These are phyloP conservation scores for Eunapius fragilis DNA, from an alignment of 37 sponge, comb jelly and placozoan genomes.

Conservation along the genomic window DNA sequence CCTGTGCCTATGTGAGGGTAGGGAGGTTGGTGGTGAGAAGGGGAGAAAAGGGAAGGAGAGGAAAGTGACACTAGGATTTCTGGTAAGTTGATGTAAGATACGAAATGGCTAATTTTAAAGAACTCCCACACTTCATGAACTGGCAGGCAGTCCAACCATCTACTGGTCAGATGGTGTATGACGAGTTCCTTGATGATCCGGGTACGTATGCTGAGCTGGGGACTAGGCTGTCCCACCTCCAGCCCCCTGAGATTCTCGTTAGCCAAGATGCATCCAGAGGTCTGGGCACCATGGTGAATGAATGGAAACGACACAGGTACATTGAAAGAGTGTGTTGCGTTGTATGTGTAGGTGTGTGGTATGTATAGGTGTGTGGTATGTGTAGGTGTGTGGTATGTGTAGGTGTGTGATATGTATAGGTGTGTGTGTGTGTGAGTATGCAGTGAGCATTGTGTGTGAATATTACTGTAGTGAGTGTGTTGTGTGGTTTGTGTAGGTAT, in stretches of 20 bases:
- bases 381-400: too few species aligned
- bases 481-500: too few species aligned
- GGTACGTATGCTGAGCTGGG: slow-evolving; percentile 34
- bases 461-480: too few species aligned
- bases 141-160: slow-evolving; percentile 57
- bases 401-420: too few species aligned
- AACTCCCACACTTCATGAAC: not conserved
- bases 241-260: slow-evolving; percentile 47
- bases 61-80: slow-evolving; percentile 28
- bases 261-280: slow-evolving; percentile 14
- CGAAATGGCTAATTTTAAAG: not conserved
- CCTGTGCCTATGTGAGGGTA: slow-evolving; percentile 36
- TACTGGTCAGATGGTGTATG: slow-evolving; percentile 49
- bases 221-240: slow-evolving; percentile 40
- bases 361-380: too few species aligned
- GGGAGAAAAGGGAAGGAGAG: slow-evolving; percentile 4
- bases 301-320: slow-evolving; percentile 49
- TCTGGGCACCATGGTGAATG: slow-evolving; percentile 6
- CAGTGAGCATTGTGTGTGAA: too few species aligned
- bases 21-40: not conserved
- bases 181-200: slow-evolving; percentile 43
- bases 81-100: slow-evolving; percentile 27
- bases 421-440: too few species aligned
- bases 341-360: too few species aligned
- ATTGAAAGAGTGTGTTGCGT: not conserved